These are phyloP conservation scores for Calidris pygmaea DNA, from an alignment of 2,113 vertebrate genomes.

Conservation along the genomic window DNA sequence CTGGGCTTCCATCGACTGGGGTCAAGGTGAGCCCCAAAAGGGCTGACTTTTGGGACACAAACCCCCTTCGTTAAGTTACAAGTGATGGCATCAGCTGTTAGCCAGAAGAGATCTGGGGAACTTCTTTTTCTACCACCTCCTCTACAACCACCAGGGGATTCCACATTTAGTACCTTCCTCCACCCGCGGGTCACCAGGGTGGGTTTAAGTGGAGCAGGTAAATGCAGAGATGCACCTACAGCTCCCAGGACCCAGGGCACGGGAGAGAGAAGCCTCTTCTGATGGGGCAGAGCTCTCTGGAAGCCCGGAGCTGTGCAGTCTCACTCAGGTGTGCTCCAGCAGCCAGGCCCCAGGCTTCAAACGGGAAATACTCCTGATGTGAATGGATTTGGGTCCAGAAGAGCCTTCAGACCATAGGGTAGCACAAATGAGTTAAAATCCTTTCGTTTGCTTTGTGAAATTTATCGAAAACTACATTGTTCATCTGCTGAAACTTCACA, in stretches of 20 bases:
- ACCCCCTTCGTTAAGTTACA: background rate
- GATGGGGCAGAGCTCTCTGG: background rate
- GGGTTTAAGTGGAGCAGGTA: background rate
- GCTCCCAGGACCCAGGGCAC: background rate
- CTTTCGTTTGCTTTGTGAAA: background rate
- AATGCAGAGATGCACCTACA: background rate
- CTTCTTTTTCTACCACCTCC: background rate
- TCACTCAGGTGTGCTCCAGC: background rate
- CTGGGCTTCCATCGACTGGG: background rate
- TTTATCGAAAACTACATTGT: slow-evolving; percentile 49
- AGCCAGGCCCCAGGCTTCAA: background rate
- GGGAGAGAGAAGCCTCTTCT: background rate
- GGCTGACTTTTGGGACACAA: background rate
- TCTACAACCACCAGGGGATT: background rate
- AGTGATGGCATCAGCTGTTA: background rate
- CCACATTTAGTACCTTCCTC: background rate
- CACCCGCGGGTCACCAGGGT: background rate
- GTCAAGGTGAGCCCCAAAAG: too few relatives aligned
- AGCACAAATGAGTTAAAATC: slow-evolving; percentile 56
- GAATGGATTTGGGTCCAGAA: background rate
- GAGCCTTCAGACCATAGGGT: background rate
- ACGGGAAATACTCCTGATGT: background rate
- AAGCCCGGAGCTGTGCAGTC: background rate
- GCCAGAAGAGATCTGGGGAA: background rate
- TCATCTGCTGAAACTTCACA: slow-evolving; percentile 54